These are phyloP conservation scores for Odontomachus brunneus DNA, from an alignment of 1,140 invertebrate genomes.

Conservation along the genomic window DNA sequence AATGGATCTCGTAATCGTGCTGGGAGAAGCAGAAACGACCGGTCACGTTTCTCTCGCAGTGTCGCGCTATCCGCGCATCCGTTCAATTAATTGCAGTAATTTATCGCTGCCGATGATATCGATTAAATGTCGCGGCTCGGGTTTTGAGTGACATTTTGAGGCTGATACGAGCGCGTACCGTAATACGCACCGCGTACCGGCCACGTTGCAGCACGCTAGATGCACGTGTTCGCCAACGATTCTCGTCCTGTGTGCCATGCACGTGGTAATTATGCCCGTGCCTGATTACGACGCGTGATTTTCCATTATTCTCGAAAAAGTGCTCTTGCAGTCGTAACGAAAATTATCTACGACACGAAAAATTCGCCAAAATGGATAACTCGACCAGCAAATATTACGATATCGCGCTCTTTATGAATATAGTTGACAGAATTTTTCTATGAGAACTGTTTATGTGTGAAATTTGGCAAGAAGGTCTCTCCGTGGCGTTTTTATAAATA, in stretches of 20 bases:
- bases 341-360: too few relatives aligned
- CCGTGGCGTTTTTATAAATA: too few relatives aligned
- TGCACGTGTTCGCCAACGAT: too few relatives aligned
- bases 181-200: neutral
- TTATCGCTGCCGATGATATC: slow-evolving; percentile 45
- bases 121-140: neutral
- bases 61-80: neutral
- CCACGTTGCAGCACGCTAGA: too few relatives aligned
- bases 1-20: slow-evolving; percentile 15
- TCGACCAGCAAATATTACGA: too few relatives aligned
- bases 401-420: too few relatives aligned
- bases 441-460: too few relatives aligned
- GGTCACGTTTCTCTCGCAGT: neutral
- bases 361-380: too few relatives aligned
- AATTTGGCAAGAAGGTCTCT: too few relatives aligned
- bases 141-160: slow-evolving; percentile 33
- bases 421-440: too few relatives aligned
- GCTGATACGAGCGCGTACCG: neutral
- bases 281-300: neutral
- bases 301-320: neutral
- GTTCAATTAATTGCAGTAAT: slow-evolving; percentile 61
- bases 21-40: neutral
- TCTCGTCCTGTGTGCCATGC: neutral
- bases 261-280: slow-evolving; percentile 18
- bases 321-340: too few relatives aligned